These are phyloP conservation scores for Luscinia luscinia DNA, from an alignment of 2,797 vertebrate species.

Conservation along the genomic window DNA sequence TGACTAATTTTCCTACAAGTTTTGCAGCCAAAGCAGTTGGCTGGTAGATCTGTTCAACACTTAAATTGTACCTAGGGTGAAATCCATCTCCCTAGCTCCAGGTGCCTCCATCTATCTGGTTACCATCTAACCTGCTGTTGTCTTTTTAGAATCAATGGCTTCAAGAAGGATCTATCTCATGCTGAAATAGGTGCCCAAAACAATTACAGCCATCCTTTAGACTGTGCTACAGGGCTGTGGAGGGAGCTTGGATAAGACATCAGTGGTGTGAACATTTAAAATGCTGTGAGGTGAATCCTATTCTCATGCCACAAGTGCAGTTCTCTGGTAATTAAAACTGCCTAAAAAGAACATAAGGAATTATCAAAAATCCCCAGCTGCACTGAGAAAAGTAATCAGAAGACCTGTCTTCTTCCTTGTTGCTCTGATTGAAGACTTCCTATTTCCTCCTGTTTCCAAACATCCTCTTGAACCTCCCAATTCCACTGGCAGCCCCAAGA, in stretches of 20 bases:
- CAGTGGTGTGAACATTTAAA: background rate
- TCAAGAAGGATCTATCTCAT: background rate
- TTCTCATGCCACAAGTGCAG: background rate
- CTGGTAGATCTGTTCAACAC: background rate
- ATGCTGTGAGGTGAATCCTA: background rate
- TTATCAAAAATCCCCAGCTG: background rate
- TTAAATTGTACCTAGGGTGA: background rate
- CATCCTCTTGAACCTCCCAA: background rate
- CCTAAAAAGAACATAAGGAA: background rate
- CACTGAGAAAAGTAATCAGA: background rate
- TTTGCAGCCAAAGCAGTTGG: constrained; percentile 33
- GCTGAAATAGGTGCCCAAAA: background rate
- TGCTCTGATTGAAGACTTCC: background rate
- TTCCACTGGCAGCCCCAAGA: background rate
- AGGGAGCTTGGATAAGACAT: background rate
- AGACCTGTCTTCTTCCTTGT: background rate
- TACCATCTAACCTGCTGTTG: background rate
- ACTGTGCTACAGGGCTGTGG: fast-evolving
- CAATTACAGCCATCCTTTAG: background rate
- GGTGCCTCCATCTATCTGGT: background rate
- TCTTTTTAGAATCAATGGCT: background rate
- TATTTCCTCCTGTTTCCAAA: background rate
- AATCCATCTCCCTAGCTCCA: background rate
- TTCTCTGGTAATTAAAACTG: background rate
- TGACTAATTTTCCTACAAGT: constrained; percentile 52